A percentile compares a stretch with the other conserved stretches of the same genome.
phyloP scores from a whole-genome alignment of 2,797 vertebrate genomes.

The Clangula hyemalis region DNA sequence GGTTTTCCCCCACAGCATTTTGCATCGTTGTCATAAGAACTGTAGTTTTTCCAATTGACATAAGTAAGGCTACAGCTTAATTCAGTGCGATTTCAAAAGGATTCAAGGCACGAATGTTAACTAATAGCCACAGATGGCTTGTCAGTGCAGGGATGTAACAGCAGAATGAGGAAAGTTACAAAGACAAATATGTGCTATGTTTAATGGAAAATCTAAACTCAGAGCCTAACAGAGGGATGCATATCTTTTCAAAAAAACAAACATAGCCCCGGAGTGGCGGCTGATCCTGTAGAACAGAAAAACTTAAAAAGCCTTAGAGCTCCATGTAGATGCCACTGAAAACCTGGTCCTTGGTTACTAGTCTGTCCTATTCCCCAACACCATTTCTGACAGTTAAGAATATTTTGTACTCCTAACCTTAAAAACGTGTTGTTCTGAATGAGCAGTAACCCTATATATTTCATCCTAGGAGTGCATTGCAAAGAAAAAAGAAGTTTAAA shows the following conservation, averaged over 20 bases:
- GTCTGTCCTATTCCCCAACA: not conserved
- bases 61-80: slow-evolving; percentile 22
- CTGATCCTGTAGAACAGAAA: not conserved
- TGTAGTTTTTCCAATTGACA: not conserved
- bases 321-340: not conserved
- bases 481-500: not conserved
- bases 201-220: not conserved
- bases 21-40: not conserved
- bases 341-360: not conserved
- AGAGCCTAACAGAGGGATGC: not conserved
- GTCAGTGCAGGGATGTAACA: not conserved
- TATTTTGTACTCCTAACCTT: not conserved
- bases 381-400: not conserved
- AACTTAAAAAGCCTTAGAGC: not conserved
- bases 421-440: not conserved
- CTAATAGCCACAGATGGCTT: not conserved
- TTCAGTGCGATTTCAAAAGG: slow-evolving; percentile 23
- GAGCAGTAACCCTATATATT: not conserved
- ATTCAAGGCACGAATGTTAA: not conserved
- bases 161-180: not conserved
- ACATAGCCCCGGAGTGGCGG: not conserved
- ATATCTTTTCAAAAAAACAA: not conserved
- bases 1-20: not conserved
- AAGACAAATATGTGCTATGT: not conserved
- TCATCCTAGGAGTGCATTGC: not conserved